Base-by-base conservation (phyloP, 2,113 vertebrate genomes). In the Cyprinodon brontotheroides region DNA sequence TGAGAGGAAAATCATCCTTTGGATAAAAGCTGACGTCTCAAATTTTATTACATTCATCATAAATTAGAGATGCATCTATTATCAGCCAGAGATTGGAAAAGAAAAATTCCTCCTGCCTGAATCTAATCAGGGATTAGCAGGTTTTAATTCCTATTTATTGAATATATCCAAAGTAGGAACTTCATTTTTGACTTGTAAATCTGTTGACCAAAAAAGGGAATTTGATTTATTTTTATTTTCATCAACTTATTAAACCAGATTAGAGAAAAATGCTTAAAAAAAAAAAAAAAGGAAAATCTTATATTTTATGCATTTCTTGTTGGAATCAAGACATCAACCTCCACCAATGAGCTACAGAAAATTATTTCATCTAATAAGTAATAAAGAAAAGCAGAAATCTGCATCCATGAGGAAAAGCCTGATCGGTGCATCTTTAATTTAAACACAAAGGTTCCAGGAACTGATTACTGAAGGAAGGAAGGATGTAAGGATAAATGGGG, bases 1-100 rank as follows among this genome's bases (percentile, higher is more conserved):
- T 68, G 62, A 62, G 72, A 59, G 75, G 77, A 82, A 86, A 86
- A 77, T 78, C 76, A 65, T 81, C 79, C 76, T 68, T 29, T 79
- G 74, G 43, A 90, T 81, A 57, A 6, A 53, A 53, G 17, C 50
- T 2, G 15, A 53, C 17, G 9, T 53, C 17, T 6, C 4, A 4
- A 17, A 20, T 57, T 20, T 17, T 14, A 6, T 4, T 6, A 8
- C 17, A 7, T 15, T 57, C n/a, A 9, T 57, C n/a, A 53, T 57
- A 57, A n/a, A 57, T 8, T 57, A n/a, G 50, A 57, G 50, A 57
- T 57, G 50, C 17, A n/a, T 8, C 17, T 8, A 57, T 57, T 6
- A 57, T n/a, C 17, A 41, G 41, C 41, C 41, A 41, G 41, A 41
- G 41, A 41, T 41, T 9, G 9, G 9, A 41, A 41, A 41, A 41